Conservation (phyloP, 2,113 vertebrate species). For the Anguilla japonica region DNA sequence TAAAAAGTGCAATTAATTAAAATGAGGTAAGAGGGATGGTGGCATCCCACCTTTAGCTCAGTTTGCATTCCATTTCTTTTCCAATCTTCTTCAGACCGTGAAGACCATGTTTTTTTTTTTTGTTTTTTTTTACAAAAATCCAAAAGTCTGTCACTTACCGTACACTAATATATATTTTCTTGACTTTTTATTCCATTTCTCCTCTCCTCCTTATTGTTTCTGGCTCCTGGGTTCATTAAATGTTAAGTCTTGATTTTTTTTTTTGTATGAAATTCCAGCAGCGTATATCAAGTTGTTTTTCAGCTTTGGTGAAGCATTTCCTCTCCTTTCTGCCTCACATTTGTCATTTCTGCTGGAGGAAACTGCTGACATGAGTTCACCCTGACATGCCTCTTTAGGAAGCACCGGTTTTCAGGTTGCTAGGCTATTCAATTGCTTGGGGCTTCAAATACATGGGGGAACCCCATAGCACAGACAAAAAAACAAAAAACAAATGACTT, state of each 20-base stretch:
- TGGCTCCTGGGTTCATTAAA: neutral
- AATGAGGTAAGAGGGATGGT: neutral
- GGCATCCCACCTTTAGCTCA: neutral
- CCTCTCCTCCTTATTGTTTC: neutral
- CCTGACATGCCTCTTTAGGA: neutral
- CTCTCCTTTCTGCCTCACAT: neutral
- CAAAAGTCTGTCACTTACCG: neutral
- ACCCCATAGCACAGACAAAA: neutral
- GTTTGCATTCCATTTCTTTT: neutral
- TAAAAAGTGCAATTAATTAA: neutral
- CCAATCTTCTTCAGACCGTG: neutral
- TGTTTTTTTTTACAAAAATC: neutral
- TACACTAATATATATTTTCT: neutral
- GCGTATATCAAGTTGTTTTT: neutral
- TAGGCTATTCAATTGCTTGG: too few relatives aligned
- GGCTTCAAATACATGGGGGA: neutral
- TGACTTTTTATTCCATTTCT: neutral
- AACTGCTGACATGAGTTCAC: neutral
- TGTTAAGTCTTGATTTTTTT: neutral
- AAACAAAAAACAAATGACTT: too few relatives aligned
- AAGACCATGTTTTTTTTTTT: neutral
- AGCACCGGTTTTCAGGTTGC: too few relatives aligned
- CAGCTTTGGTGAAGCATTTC: neutral
- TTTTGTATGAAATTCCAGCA: neutral
- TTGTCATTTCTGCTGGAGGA: neutral